Base-by-base conservation (phyloP, 2,888 invertebrate genomes). In the Aleiodes leptofemur region DNA sequence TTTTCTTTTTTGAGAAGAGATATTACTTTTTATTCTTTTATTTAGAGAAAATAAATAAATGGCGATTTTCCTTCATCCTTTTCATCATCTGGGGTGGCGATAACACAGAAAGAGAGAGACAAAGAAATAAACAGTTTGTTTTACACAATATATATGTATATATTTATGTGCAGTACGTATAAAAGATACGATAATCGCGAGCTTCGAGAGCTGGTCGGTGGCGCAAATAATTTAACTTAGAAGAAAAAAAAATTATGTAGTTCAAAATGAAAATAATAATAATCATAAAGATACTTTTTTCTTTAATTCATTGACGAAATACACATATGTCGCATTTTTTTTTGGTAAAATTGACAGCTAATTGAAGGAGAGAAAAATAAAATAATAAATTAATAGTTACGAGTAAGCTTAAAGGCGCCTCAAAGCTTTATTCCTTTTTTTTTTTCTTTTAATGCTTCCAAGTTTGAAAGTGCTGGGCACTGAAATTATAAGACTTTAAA, bases 381-480 rank as follows among this genome's bases (percentile, higher is more conserved):
- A 34, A 61, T 51, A 61, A 74, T 74, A 69, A 69, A 57, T 69
- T 59, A 74, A 53, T 68, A 69, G 31, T 61, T 59, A 53, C 56
- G 38, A 57, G 69, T 69, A 74, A 73, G 64, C 48, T 76, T 72
- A 31, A n/a, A 66, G 66, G 72, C 69, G 59, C 74, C 76, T 78
- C 70, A 76, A 77, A 77, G 38, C 68, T 74, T 43, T 9, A 9
- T 43, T 43, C 4, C 34, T 72, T 73, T 55, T 59, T 16, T 23
- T 23, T 70, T 50, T 70, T 34, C 57, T 34, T 34, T 59, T 14
- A 4, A 59, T 50, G 53, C 51, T 34, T 61, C 14, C 51, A 61
- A 53, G 50, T 53, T 48, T 29, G 66, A 29, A 13, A 72, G 72
- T 72, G 72, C 74, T 38, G n/a, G 16, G 59, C 74, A 73, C 68